Conservation (phyloP, 2,797 vertebrate genomes). For the Hyperoplus immaculatus region DNA sequence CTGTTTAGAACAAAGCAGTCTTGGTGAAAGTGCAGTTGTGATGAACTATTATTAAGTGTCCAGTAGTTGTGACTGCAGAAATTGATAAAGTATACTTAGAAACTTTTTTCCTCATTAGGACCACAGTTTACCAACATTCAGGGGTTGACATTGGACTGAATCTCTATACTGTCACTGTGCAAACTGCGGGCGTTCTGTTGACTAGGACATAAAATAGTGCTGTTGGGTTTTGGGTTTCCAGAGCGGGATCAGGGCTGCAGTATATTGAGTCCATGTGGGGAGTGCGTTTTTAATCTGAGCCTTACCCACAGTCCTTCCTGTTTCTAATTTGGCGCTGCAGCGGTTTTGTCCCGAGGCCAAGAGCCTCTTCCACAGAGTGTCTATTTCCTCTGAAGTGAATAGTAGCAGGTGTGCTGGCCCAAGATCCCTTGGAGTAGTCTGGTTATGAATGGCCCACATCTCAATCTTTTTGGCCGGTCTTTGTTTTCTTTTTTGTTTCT, state of each 20-base stretch:
- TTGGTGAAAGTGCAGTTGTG: slow-evolving; percentile 28
- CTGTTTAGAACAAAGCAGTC: slow-evolving; percentile 26
- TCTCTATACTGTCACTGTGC: slow-evolving; percentile 81
- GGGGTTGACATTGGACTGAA: slow-evolving; percentile 79
- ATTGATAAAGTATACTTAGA: slow-evolving; percentile 55
- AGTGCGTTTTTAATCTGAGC: slow-evolving; percentile 89
- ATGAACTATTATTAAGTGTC: slow-evolving; percentile 30
- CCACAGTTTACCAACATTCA: slow-evolving; percentile 79
- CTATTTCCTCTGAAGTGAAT: slow-evolving; percentile 91
- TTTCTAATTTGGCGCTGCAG: slow-evolving; percentile 90
- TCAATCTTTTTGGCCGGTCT: slow-evolving; percentile 73
- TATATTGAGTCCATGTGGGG: slow-evolving; percentile 90
- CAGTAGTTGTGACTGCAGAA: slow-evolving; percentile 29
- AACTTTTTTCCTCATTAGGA: slow-evolving; percentile 63
- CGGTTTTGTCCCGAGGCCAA: slow-evolving; percentile 89
- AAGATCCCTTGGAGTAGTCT: slow-evolving; percentile 79
- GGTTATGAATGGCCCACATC: slow-evolving; percentile 86
- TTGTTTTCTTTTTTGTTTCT: slow-evolving; percentile 75
- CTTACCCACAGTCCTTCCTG: slow-evolving; percentile 90
- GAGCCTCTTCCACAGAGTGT: slow-evolving; percentile 89
- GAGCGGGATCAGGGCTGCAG: slow-evolving; percentile 85
- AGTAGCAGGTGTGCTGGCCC: slow-evolving; percentile 90
- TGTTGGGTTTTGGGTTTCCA: slow-evolving; percentile 88
- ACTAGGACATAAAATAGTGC: slow-evolving; percentile 88
- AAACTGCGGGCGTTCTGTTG: slow-evolving; percentile 86